These are phyloP conservation scores for Agrotis segetum DNA, from an alignment of 2,888 invertebrate genomes.

Conservation along the genomic window DNA sequence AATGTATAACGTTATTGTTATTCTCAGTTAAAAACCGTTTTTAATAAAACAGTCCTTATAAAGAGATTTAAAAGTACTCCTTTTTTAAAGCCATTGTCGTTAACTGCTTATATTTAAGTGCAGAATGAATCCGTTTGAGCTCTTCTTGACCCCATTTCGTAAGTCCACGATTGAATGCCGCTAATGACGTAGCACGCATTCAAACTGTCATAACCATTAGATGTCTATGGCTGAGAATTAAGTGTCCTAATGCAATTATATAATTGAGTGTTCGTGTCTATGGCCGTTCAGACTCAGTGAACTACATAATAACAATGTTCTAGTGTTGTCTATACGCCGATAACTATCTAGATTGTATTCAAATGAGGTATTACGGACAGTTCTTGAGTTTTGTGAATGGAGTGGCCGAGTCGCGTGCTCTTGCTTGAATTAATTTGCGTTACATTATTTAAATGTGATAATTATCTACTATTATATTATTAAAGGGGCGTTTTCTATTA, in stretches of 20 bases:
- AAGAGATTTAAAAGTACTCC: conserved; percentile 33
- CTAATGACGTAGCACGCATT: conserved; percentile 72
- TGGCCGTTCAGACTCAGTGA: conserved; percentile 59
- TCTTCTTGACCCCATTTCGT: conserved; percentile 75
- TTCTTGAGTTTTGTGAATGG: conserved; percentile 81
- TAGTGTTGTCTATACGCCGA: conserved; percentile 60
- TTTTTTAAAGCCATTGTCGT: conserved; percentile 42
- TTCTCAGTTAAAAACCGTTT: conserved; percentile 52
- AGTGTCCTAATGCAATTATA: conserved; percentile 66
- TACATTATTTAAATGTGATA: conserved; percentile 84
- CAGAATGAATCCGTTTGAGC: conserved; percentile 55
- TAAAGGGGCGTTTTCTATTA: conserved; percentile 77
- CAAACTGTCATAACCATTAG: conserved; percentile 78
- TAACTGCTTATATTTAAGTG: conserved; percentile 51
- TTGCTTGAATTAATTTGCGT: conserved; percentile 82
- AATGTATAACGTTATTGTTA: conserved; percentile 65
- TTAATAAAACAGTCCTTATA: conserved; percentile 33
- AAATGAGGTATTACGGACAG: conserved; percentile 82
- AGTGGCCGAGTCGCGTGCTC: conserved; percentile 79
- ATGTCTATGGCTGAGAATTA: conserved; percentile 64
- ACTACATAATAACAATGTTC: conserved; percentile 66
- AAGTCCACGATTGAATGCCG: conserved; percentile 66
- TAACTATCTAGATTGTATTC: conserved; percentile 81
- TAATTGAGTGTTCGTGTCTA: conserved; percentile 62
- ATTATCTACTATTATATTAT: conserved; percentile 81